Evolutionary conservation across 2,113 vertebrate genomes (phyloP).

Genomic region (Xiphophorus couchianus): DNA sequence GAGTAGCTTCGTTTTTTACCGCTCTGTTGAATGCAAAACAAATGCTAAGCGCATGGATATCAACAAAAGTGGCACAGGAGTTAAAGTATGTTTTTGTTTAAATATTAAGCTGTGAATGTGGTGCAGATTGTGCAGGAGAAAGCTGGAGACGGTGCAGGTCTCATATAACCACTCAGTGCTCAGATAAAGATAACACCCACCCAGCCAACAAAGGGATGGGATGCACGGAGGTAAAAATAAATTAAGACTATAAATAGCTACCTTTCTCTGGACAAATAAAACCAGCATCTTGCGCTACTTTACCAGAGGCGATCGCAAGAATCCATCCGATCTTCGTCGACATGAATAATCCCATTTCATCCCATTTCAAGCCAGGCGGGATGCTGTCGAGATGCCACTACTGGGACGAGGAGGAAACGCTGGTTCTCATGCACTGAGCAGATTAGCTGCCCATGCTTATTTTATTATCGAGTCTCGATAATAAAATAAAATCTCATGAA

Average conservation of each 20-base stretch:
- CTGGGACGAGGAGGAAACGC: conserved; percentile 12
- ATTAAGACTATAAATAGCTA: neutral
- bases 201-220: neutral
- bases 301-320: conserved; percentile 69
- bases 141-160: conserved; percentile 43
- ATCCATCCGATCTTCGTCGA: conserved; percentile 70
- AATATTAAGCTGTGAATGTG: neutral
- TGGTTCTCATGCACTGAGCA: conserved; percentile 25
- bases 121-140: conserved; percentile 20
- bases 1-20: too few relatives aligned
- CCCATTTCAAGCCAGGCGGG: conserved; percentile 71
- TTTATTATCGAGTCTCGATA: conserved; percentile 20
- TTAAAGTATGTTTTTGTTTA: neutral
- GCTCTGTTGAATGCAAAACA: neutral
- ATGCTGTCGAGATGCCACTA: conserved; percentile 45
- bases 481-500: conserved; percentile 27
- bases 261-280: neutral
- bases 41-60: neutral
- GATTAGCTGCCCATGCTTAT: conserved; percentile 43
- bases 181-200: conserved; percentile 27
- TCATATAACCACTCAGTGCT: conserved; percentile 16
- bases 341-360: conserved; percentile 77
- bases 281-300: conserved; percentile 18
- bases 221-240: neutral
- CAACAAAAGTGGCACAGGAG: neutral